phyloP scores from a whole-genome alignment of 2,888 invertebrate species.

The Andrena trimmerana region DNA sequence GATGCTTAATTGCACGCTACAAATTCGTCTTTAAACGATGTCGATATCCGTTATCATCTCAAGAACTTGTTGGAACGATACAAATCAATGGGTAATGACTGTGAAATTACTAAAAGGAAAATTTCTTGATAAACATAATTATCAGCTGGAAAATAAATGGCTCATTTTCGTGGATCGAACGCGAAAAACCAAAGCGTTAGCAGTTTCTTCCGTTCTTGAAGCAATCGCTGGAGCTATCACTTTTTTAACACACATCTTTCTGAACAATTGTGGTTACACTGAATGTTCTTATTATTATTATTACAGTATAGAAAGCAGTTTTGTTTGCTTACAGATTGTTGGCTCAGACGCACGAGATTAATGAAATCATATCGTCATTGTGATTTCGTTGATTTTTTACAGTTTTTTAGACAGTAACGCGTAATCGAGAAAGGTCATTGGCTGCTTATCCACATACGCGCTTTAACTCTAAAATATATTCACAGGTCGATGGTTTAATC shows the following conservation, averaged over 20 bases:
- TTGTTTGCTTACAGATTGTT: not conserved
- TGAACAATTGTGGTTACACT: not conserved
- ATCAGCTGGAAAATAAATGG: not conserved
- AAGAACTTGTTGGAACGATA: not conserved
- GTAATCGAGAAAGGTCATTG: not conserved
- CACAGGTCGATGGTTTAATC: not conserved
- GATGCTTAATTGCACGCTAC: not conserved
- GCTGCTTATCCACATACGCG: not conserved
- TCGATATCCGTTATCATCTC: slow-evolving; percentile 1
- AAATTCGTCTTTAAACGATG: not conserved
- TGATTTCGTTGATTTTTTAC: slow-evolving; percentile 11
- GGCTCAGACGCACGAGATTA: not conserved
- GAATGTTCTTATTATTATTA: not conserved
- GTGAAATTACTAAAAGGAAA: not conserved
- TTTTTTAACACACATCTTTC: not conserved
- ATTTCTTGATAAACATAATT: not conserved
- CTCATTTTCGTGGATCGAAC: not conserved
- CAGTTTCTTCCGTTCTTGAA: not conserved
- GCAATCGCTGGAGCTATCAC: not conserved
- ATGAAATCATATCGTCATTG: not conserved
- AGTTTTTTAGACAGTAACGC: not conserved
- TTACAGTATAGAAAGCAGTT: not conserved
- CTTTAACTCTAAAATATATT: not conserved
- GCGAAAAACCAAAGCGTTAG: not conserved
- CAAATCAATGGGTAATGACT: not conserved